Evolutionary conservation across 2,888 invertebrate species (phyloP), one percentile per base, ranked within the genome.

Genomic region (Morpho helenor): DNA sequence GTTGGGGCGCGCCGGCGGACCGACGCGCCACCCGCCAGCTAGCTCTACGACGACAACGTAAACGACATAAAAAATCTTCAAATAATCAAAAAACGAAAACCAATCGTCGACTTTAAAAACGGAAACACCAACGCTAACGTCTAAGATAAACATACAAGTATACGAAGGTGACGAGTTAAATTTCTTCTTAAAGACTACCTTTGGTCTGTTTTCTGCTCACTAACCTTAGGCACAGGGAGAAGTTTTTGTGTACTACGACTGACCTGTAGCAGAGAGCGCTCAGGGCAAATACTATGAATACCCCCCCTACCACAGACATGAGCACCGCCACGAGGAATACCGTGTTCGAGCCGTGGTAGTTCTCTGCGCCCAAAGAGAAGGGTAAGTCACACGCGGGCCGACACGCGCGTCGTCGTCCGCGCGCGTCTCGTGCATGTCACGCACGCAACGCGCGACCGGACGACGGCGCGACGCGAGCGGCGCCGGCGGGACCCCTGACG

Each of bases 201-300:
- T 91, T 93, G 93, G 92, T 91, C 91, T 91, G 93, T 93, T 93
- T 94, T 95, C 95, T 96, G 96, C 95, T 94, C 95, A 97, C 97
- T 97, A 96, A 97, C 97, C 97, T 97, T 96, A 97, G 96, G 95
- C 97, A 97, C 95, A 96, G 96, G 95, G 96, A 96, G 96, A 96
- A 96, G 96, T 96, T 97, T 96, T 96, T 96, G 96, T 97, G 96
- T 95, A 97, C 97, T 96, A 97, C 97, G 94, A 97, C 97, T 96
- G 97, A 97, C 97, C 97, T 97, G 96, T 98, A 98, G 96, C 98
- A 98, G 94, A 98, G 96, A 94, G 98, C 98, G 96, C 98, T 96
- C 94, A 97, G 95, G 93, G 98, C 97, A 95, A 98, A 98, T 94
- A 97, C 95, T 94, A 98, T 95, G 95, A 98, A 98, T 94, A 98